Evolutionary conservation across 1,140 invertebrate genomes (phyloP), one percentile per base, ranked within the genome.

Genomic region (Cydia pomonella): DNA sequence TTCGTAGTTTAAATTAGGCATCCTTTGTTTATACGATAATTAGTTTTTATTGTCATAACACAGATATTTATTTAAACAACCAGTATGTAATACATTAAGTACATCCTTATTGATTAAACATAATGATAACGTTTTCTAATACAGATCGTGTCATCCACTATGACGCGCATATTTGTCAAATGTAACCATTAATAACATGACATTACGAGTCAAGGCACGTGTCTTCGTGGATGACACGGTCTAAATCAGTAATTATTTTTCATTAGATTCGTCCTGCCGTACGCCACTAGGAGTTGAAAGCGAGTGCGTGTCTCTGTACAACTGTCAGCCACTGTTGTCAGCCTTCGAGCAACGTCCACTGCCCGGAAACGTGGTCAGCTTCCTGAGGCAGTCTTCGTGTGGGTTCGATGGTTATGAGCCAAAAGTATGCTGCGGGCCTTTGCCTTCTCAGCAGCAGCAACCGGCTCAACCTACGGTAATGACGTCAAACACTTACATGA

Each of bases 371-470:
- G 78, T 86, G 0, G 76, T 91, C 9, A 80, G 47, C n/a, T 90
- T 82, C 73, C 78, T 93, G 9, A 84, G 85, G 33, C 75, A 80
- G 72, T 89, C 91, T 7, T 88, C 90, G 23, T 93, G 91, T 77
- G 91, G 92, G 0, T 93, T 93, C 76, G 83, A 87, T 6, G 88
- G 87, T 1, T 85, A 87, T 47, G 77, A 77, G 6, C 91, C 91
- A n/a, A 82, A 74, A 23, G 91, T 93, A 0, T 93, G 92, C 79
- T 93, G 92, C 73, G 91, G 91, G 5, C 87, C 89, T 2, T 73
- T 89, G n/a, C 88, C 87, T 13, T 7, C 73, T 4, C 44, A 73
- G 18, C 64, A n/a, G 12, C 25, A 74, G 47, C 29, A 76, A 16
- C n/a, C 23, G 38, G 59, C 76, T 6, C 25, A 77, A 72, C 66